Evolutionary conservation across 1,140 invertebrate species (phyloP), one percentile per base, ranked within the genome.

Genomic region (Zeugodacus cucurbitae): DNA sequence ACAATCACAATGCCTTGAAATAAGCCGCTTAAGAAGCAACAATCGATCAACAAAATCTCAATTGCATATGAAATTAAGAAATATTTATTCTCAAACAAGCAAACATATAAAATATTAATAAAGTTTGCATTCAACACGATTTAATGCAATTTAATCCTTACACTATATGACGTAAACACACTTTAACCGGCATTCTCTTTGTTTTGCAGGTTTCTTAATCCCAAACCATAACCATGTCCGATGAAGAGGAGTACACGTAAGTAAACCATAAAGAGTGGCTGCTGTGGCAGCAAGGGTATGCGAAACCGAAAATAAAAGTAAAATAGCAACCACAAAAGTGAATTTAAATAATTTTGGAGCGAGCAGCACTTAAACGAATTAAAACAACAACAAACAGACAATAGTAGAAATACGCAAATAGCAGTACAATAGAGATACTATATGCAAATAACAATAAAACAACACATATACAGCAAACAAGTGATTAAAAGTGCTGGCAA

Each of bases 221-320:
- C 94, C 93, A 95, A 94, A 93, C 94, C 93, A 94, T 93, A 94
- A 95, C 92, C 94, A 96, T 96, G 96, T 96, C 96, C 94, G 96
- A 96, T 94, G 96, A 96, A 93, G 96, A 96, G 94, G 96, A 96
- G 95, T 96, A 96, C 94, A 96, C 96, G 96, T 96, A 95, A 96
- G 96, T 93, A 87, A 22, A 74, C 8, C 32, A 74, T 8, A 41
- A 41, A 22, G 10, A 41, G 37, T 54, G 48, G 48, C 17, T 54
- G n/a, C n/a, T n/a, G n/a, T n/a, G n/a, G n/a, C n/a, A 54, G 48
- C 48, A 54, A 54, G 48, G 48, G 48, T 54, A 54, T n/a, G 22
- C 37, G 34, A 86, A 54, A 8, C 22, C 11, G 29, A n/a, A 58
- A 54, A 57, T n/a, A 41, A 0, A 41, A 54, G 57, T n/a, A 29